Conservation (phyloP, 2,888 invertebrate species). For the Scrobipalpa costella region DNA sequence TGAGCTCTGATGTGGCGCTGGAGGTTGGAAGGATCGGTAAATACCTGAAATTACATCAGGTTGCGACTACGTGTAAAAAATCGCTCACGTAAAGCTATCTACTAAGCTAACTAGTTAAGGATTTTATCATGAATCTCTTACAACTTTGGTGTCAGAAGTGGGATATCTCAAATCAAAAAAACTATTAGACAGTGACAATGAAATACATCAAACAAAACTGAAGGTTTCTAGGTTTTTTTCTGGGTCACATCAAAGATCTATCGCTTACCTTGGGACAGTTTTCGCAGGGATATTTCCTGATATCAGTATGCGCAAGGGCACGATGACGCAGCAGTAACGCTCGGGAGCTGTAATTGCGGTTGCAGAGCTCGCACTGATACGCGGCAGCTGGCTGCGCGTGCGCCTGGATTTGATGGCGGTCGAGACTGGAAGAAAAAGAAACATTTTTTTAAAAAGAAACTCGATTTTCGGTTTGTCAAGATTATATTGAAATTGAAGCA, state of each 20-base stretch:
- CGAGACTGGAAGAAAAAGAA: slow-evolving; percentile 88
- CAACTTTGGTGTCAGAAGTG: too few species aligned
- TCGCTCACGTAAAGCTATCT: slow-evolving; percentile 7
- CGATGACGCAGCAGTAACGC: slow-evolving; percentile 91
- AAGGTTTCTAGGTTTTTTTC: too few species aligned
- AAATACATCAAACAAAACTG: too few species aligned
- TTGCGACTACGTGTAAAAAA: slow-evolving; percentile 52
- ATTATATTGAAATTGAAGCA: too few species aligned
- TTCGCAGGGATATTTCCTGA: slow-evolving; percentile 94
- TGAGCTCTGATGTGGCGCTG: slow-evolving; percentile 97
- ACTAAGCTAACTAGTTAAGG: background rate
- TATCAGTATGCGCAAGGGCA: slow-evolving; percentile 89
- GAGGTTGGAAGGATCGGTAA: slow-evolving; percentile 97
- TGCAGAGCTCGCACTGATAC: slow-evolving; percentile 91
- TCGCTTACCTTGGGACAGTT: slow-evolving; percentile 92
- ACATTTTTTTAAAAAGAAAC: too few species aligned
- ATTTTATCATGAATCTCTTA: too few species aligned
- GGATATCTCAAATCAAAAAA: too few species aligned
- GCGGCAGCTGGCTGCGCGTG: slow-evolving; percentile 90
- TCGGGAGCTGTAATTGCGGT: slow-evolving; percentile 90
- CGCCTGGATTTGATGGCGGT: slow-evolving; percentile 88
- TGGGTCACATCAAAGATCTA: too few species aligned
- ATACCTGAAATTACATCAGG: slow-evolving; percentile 87
- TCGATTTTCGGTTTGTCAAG: too few species aligned
- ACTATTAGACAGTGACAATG: too few species aligned